A percentile compares a stretch with the other conserved stretches of the same genome.
Conservation (phyloP, 2,797 vertebrate species). For the Peromyscus aztecus region DNA sequence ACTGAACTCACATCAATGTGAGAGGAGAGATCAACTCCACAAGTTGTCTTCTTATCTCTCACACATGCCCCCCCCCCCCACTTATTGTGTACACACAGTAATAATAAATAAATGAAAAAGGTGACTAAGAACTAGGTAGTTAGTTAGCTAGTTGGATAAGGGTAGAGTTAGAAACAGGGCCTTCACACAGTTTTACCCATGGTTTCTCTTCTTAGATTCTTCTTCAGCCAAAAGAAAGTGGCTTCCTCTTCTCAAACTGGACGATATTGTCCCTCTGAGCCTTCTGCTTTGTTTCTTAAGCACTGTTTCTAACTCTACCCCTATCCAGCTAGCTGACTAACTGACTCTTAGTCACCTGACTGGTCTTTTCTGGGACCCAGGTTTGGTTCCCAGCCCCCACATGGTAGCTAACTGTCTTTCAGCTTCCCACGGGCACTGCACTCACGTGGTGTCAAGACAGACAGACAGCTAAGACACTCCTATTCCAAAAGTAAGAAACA, state of each 20-base stretch:
- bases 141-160: background rate
- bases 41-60: background rate
- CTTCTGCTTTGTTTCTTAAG: background rate
- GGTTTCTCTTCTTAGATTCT: fast-evolving
- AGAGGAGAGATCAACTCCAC: background rate
- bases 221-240: background rate
- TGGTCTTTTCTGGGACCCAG: too few relatives aligned
- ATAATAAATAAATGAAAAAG: background rate
- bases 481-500: background rate
- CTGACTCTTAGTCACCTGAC: background rate
- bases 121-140: background rate
- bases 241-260: background rate
- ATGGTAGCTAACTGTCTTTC: background rate
- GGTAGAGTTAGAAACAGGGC: background rate
- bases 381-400: too few relatives aligned
- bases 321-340: background rate
- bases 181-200: too few relatives aligned
- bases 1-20: background rate
- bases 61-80: too few relatives aligned
- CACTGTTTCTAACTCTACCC: background rate
- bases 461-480: background rate
- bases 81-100: background rate
- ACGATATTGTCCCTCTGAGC: background rate
- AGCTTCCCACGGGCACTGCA: background rate
- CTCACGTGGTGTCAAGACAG: background rate